Evolutionary conservation across 2,797 vertebrate species (phyloP).

Genomic region (Perodicticus potto): DNA sequence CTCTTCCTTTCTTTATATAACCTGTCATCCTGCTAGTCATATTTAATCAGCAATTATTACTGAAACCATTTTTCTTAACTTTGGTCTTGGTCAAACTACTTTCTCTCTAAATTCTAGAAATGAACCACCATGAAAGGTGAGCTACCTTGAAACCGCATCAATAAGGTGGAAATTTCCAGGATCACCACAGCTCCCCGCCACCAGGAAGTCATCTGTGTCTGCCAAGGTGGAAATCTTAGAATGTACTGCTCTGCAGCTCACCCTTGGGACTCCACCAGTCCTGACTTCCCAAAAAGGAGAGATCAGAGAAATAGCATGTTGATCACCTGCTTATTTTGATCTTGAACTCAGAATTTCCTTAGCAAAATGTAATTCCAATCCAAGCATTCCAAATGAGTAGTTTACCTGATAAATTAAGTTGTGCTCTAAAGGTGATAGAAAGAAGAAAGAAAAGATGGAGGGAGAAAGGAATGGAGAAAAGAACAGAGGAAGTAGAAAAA

Average conservation of each 20-base stretch:
- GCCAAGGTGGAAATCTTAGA: not conserved
- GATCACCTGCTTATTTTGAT: not conserved
- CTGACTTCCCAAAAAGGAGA: not conserved
- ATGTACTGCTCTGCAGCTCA: not conserved
- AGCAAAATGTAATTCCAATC: not conserved
- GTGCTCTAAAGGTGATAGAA: not conserved
- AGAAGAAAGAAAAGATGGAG: not conserved
- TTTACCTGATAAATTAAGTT: not conserved
- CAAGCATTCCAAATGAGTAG: not conserved
- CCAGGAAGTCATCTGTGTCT: not conserved
- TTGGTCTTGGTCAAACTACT: constrained; percentile 27
- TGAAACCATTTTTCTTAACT: not conserved
- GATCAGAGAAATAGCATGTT: not conserved
- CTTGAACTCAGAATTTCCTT: constrained; percentile 6
- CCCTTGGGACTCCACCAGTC: not conserved
- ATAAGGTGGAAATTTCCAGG: not conserved
- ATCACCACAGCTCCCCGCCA: not conserved
- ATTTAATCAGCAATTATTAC: not conserved
- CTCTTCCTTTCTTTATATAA: not conserved
- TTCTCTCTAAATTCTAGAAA: not conserved
- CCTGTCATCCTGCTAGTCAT: not conserved
- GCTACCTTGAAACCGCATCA: constrained; percentile 7
- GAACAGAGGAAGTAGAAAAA: not conserved
- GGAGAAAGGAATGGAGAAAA: not conserved
- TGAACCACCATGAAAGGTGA: not conserved